Conservation (phyloP, 2,888 invertebrate species). For the Eupithecia vulgata region DNA sequence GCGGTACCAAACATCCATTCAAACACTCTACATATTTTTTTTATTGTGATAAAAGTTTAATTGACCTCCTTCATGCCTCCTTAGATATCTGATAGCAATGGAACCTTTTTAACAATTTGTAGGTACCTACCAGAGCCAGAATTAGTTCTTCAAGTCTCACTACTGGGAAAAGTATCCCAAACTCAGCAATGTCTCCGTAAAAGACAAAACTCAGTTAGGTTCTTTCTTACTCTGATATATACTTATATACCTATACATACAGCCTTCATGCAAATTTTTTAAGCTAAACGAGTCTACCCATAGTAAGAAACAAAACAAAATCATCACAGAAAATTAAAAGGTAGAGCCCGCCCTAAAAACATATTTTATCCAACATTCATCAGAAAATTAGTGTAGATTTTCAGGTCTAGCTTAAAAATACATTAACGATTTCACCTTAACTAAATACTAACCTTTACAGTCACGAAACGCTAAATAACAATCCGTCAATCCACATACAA, state of each 20-base stretch:
- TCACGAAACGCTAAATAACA: conserved; percentile 39
- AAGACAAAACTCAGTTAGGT: background rate
- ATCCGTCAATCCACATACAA: conserved; percentile 47
- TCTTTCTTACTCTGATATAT: background rate
- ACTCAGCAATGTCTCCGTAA: background rate
- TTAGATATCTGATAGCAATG: background rate
- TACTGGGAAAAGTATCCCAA: background rate
- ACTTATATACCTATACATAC: background rate
- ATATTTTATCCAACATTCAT: background rate
- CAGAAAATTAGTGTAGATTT: background rate
- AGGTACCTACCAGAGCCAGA: no score
- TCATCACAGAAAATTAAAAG: background rate
- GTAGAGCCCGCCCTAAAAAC: background rate
- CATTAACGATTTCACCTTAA: conserved; percentile 12
- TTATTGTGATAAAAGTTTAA: no score
- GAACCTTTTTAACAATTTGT: background rate
- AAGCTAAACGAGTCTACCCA: background rate
- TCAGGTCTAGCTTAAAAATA: background rate
- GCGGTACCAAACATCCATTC: no score
- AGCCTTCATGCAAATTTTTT: background rate
- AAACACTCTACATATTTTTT: no score
- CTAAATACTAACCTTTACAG: conserved; percentile 39
- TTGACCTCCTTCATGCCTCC: no score
- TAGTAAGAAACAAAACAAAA: background rate
- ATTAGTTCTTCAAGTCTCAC: no score